phyloP scores from a whole-genome alignment of 1,140 invertebrate genomes.

The Harpegnathos saltator region DNA sequence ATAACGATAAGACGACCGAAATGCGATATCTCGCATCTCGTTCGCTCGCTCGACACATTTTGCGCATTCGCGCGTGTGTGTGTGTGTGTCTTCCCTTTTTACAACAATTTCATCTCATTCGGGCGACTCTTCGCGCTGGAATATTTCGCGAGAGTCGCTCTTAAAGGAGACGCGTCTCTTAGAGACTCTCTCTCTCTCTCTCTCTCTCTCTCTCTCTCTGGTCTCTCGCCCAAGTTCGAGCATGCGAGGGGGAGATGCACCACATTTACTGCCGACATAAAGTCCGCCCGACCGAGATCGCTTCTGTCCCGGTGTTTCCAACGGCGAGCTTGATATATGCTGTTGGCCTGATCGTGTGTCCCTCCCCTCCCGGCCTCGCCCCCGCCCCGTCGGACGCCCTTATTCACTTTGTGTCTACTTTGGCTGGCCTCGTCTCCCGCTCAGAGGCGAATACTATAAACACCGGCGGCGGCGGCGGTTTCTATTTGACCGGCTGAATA shows the following conservation, averaged over 20 bases:
- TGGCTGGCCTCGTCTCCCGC: background rate
- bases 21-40: too few species aligned
- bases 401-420: slow-evolving; percentile 17
- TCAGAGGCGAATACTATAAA: slow-evolving; percentile 19
- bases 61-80: too few species aligned
- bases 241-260: background rate
- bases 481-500: slow-evolving; percentile 19
- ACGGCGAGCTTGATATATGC: slow-evolving; percentile 10
- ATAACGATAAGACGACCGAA: too few species aligned
- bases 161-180: background rate
- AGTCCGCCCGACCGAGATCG: slow-evolving; percentile 21
- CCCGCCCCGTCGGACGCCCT: background rate
- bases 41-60: too few species aligned
- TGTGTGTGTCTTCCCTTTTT: too few species aligned
- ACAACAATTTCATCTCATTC: too few species aligned
- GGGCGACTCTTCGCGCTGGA: too few species aligned
- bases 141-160: background rate
- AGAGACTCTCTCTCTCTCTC: too few species aligned
- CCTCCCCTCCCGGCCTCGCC: background rate
- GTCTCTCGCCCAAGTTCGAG: too few species aligned
- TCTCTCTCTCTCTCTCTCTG: too few species aligned
- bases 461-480: slow-evolving; percentile 15
- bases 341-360: background rate
- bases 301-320: slow-evolving; percentile 20
- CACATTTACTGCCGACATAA: slow-evolving; percentile 35